Conservation (phyloP, 2,113 vertebrate genomes). For the Cololabis saira region DNA sequence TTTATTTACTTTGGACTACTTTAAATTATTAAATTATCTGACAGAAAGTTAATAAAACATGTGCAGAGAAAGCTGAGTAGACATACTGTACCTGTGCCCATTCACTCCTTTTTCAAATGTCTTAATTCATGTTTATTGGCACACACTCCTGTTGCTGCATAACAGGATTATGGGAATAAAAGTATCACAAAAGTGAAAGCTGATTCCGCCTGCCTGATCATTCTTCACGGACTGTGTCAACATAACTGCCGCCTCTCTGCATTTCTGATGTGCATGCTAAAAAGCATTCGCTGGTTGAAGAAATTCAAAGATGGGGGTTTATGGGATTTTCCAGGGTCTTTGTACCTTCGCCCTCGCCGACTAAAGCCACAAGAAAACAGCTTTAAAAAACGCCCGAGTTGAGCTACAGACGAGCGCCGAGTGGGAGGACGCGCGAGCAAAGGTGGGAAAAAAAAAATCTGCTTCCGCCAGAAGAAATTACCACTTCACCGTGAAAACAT, state of each 20-base stretch:
- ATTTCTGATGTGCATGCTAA: constrained; percentile 29
- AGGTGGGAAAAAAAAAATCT: constrained; percentile 53
- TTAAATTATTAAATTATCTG: too few species aligned
- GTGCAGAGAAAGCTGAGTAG: too few species aligned
- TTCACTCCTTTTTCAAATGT: neutral
- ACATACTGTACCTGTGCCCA: neutral
- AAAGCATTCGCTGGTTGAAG: constrained; percentile 21
- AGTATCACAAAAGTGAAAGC: constrained; percentile 3
- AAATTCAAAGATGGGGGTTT: constrained; percentile 30
- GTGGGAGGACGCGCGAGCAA: constrained; percentile 62
- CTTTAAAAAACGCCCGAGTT: constrained; percentile 40
- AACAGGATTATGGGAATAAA: constrained; percentile 1
- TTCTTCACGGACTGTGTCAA: neutral
- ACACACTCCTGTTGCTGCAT: neutral
- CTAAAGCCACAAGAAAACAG: constrained; percentile 57
- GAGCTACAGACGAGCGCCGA: constrained; percentile 42
- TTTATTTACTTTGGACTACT: too few species aligned
- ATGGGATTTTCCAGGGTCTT: constrained; percentile 53
- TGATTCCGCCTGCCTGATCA: constrained; percentile 1
- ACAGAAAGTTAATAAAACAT: too few species aligned
- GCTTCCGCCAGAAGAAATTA: constrained; percentile 49
- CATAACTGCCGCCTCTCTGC: constrained; percentile 13
- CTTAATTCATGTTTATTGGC: neutral
- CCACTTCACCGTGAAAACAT: constrained; percentile 48
- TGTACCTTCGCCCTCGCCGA: constrained; percentile 43